Percentiles rank a stretch among this genome's conserved stretches.
These are phyloP conservation scores for Rhabdornis inornatus DNA, from an alignment of 2,113 vertebrate genomes.

Conservation along the genomic window DNA sequence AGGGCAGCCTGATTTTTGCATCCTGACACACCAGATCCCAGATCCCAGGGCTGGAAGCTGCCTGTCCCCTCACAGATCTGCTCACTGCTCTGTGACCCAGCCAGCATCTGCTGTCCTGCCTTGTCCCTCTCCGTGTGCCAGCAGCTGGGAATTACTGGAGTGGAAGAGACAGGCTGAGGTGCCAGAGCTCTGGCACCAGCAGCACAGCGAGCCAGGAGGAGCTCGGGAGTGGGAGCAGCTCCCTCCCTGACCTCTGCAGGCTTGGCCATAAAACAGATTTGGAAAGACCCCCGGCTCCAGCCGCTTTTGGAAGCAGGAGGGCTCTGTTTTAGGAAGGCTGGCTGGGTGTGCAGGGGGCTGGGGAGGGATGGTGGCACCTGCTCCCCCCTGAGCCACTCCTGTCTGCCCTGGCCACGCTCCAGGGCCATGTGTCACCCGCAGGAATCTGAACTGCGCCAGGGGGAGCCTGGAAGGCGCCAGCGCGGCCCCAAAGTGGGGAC, in stretches of 20 bases:
- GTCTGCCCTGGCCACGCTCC: background rate
- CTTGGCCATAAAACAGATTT: background rate
- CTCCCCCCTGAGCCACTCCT: background rate
- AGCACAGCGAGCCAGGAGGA: background rate
- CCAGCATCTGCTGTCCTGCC: background rate
- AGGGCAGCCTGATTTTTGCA: background rate
- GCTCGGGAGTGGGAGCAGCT: background rate
- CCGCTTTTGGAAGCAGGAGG: background rate
- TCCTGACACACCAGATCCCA: background rate
- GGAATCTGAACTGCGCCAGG: background rate
- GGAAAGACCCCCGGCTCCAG: background rate
- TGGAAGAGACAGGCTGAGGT: background rate
- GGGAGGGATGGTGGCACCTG: background rate
- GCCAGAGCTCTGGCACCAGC: background rate
- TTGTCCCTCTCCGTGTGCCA: background rate
- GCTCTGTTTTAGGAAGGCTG: background rate
- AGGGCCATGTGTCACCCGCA: background rate
- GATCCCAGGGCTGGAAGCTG: background rate
- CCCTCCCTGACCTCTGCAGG: background rate
- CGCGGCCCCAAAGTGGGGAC: accelerated
- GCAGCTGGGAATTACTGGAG: background rate
- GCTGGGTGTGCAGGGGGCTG: background rate
- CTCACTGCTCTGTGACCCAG: background rate
- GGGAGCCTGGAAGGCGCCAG: background rate
- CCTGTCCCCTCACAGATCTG: background rate